Evolutionary conservation across 2,797 vertebrate species (phyloP).

Genomic region (Brachyrhaphis roseni): DNA sequence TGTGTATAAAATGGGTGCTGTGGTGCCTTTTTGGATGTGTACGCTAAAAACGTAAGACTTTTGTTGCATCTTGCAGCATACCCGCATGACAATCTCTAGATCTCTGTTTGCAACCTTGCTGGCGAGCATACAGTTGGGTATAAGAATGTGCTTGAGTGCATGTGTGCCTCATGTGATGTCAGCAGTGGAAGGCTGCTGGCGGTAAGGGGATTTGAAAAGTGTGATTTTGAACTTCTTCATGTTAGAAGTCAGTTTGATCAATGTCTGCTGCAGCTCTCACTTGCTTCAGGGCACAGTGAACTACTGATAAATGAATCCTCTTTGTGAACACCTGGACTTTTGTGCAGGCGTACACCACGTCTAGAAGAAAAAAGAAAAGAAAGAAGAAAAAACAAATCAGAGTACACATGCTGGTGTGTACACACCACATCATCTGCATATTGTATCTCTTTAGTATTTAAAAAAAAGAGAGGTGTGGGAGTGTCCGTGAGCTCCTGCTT

Average conservation of each 20-base stretch:
- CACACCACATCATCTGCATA: conserved; percentile 45
- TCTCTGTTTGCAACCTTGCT: conserved; percentile 15
- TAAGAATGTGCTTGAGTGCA: conserved; percentile 10
- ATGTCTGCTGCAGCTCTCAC: conserved; percentile 82
- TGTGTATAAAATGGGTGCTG: conserved; percentile 25
- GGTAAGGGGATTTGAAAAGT: conserved; percentile 79
- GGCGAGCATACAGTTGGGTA: neutral
- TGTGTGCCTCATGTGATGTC: conserved; percentile 56
- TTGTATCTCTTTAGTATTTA: conserved; percentile 32
- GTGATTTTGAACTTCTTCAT: conserved; percentile 82
- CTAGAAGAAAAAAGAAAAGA: conserved; percentile 69
- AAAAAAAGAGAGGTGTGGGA: conserved; percentile 45
- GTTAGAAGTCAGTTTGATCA: conserved; percentile 86
- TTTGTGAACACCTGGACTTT: conserved; percentile 71
- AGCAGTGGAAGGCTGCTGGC: conserved; percentile 63
- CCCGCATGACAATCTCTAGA: conserved; percentile 27
- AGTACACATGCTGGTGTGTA: conserved; percentile 47
- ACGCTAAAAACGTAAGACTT: conserved; percentile 47
- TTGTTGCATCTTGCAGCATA: conserved; percentile 28
- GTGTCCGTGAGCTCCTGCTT: conserved; percentile 42
- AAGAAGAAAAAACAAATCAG: conserved; percentile 66
- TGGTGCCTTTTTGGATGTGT: conserved; percentile 33
- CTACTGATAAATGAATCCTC: conserved; percentile 82
- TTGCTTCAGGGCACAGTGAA: conserved; percentile 80
- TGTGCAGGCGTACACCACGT: conserved; percentile 75